Evolutionary conservation across 1,140 invertebrate species (phyloP).

Genomic region (Cyphomyrmex costatus): DNA sequence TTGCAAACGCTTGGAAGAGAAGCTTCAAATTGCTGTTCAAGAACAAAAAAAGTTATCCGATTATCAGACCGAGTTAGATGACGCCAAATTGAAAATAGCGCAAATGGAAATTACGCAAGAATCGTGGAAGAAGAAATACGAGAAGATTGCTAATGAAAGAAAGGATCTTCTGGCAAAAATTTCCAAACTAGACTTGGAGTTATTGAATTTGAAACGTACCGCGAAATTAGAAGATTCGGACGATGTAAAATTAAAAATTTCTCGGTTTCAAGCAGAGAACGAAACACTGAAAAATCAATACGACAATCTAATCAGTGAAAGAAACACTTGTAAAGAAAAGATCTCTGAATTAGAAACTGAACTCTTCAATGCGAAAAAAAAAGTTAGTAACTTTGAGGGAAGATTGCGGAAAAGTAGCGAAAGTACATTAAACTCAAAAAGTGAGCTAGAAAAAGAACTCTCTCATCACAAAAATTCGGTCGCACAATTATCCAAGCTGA

Average conservation of each 20-base stretch:
- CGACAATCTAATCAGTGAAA: constrained; percentile 77
- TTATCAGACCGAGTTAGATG: constrained; percentile 79
- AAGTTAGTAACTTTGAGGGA: constrained; percentile 71
- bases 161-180: constrained; percentile 73
- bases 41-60: constrained; percentile 80
- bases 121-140: constrained; percentile 81
- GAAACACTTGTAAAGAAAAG: constrained; percentile 75
- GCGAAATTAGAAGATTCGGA: constrained; percentile 69
- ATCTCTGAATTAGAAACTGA: constrained; percentile 79
- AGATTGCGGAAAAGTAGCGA: constrained; percentile 70
- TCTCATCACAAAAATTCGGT: constrained; percentile 77
- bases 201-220: constrained; percentile 72
- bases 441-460: constrained; percentile 78
- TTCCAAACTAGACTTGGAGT: constrained; percentile 71
- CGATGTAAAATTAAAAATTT: constrained; percentile 69
- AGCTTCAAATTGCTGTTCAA: constrained; percentile 78
- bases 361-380: constrained; percentile 74
- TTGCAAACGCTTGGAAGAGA: constrained; percentile 82
- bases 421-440: constrained; percentile 59
- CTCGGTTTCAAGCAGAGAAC: constrained; percentile 75
- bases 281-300: constrained; percentile 76
- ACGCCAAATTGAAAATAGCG: constrained; percentile 81
- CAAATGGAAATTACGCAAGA: constrained; percentile 83
- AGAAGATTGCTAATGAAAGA: constrained; percentile 75
- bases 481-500: constrained; percentile 68